Percentiles rank a stretch among this genome's conserved stretches.
These are phyloP conservation scores for Salarias fasciatus DNA, from an alignment of 2,797 vertebrate genomes.

Conservation along the genomic window DNA sequence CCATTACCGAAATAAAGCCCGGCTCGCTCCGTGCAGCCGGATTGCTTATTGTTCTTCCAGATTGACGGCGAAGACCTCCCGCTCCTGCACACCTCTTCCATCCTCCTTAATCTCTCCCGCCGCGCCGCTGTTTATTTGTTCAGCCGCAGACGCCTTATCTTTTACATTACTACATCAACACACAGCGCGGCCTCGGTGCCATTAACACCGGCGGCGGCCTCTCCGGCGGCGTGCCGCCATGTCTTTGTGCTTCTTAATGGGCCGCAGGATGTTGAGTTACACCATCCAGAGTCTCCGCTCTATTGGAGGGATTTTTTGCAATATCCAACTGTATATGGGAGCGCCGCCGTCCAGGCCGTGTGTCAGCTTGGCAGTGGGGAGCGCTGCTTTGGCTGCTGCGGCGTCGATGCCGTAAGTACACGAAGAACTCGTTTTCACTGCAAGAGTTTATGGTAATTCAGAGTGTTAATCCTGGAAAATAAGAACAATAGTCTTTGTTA, in stretches of 20 bases:
- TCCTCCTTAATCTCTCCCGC: constrained; percentile 33
- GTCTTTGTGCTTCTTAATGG: constrained; percentile 69
- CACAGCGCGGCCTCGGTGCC: constrained; percentile 44
- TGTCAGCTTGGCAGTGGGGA: constrained; percentile 51
- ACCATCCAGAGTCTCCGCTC: constrained; percentile 53
- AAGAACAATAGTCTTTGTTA: constrained; percentile 67
- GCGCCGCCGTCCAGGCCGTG: constrained; percentile 53
- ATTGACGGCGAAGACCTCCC: constrained; percentile 22
- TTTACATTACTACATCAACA: constrained; percentile 53
- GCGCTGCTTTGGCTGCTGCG: constrained; percentile 58
- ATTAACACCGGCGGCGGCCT: constrained; percentile 53
- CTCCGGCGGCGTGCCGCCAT: constrained; percentile 41
- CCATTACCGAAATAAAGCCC: constrained; percentile 62
- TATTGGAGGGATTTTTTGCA: constrained; percentile 48
- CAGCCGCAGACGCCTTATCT: constrained; percentile 60
- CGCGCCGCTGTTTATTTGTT: constrained; percentile 65
- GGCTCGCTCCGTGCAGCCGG: constrained; percentile 47
- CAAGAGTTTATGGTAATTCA: constrained; percentile 56
- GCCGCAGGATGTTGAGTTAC: constrained; percentile 60
- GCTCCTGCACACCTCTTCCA: constrained; percentile 27
- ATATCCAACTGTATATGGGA: constrained; percentile 50
- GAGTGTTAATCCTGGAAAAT: constrained; percentile 48
- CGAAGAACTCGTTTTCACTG: constrained; percentile 64
- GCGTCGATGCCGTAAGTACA: constrained; percentile 44
- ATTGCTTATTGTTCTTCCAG: constrained; percentile 52